A percentile compares a stretch with the other conserved stretches of the same genome.
These are phyloP conservation scores for Ferrisia virgata DNA, from an alignment of 2,888 invertebrate species.

Conservation along the genomic window DNA sequence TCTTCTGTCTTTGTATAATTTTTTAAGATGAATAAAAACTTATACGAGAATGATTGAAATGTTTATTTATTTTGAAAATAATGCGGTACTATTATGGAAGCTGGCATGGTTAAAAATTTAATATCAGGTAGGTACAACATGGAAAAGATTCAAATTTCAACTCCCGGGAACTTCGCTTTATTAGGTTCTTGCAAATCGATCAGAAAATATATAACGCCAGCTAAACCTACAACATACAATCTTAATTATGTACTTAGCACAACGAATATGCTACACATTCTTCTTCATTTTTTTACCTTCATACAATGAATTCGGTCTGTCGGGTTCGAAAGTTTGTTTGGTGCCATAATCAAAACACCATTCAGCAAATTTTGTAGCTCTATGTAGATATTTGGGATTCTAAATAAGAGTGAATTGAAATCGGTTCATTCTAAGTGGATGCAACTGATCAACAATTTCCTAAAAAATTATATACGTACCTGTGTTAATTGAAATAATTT, in stretches of 20 bases:
- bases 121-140: too few relatives aligned
- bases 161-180: slow-evolving; percentile 74
- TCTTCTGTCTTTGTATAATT: background rate
- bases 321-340: slow-evolving; percentile 63
- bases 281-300: slow-evolving; percentile 62
- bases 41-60: background rate
- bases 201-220: slow-evolving; percentile 74
- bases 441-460: background rate
- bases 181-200: slow-evolving; percentile 65
- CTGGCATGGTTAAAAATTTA: too few relatives aligned
- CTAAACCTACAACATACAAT: slow-evolving; percentile 59
- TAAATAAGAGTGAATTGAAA: too few relatives aligned
- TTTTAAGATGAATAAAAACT: background rate
- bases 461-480: slow-evolving; percentile 53
- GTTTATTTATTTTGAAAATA: background rate
- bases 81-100: background rate
- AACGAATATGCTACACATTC: slow-evolving; percentile 47
- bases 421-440: too few relatives aligned
- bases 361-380: slow-evolving; percentile 74
- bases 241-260: too few relatives aligned
- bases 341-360: slow-evolving; percentile 74
- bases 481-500: slow-evolving; percentile 73
- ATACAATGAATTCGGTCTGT: slow-evolving; percentile 77
- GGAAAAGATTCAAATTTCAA: slow-evolving; percentile 53
- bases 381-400: slow-evolving; percentile 69